Base-by-base conservation (phyloP, 2,797 vertebrate genomes). In the Hypotaenidia philippensis region DNA sequence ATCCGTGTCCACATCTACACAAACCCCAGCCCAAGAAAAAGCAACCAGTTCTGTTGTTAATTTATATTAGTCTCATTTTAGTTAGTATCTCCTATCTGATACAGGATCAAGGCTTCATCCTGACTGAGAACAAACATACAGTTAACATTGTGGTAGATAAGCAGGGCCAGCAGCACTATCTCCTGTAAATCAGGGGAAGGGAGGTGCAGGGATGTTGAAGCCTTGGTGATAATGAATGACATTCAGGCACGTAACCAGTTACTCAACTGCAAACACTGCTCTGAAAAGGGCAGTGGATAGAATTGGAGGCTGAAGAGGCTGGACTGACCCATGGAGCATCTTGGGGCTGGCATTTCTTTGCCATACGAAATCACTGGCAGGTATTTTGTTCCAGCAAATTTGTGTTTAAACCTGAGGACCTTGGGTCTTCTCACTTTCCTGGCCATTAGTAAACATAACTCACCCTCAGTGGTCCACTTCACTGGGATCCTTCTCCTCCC, bases 361-460 rank as follows among this genome's bases (percentile, higher is more conserved):
- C 49, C 22, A 5, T 1, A 5, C 22, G 53, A 38, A 31, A 26
- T 21, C 15, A 0, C 3, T 4, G 32, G 4, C 34, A 10, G 55
- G 10, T 2, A 10, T 71, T 57, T 26, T 53, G 21, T 34, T 65
- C 21, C 19, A 13, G 29, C 9, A 44, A 32, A 47, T 47, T 47
- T 47, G 45, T 11, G 11, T 47, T 47, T 47, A 47, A 22, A 44
- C 16, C 16, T 44, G 41, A 44, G 41, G 41, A 44, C 41, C 41
- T 44, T 44, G 41, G 16, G 41, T 44, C 41, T 19, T 44, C 41
- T 44, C 18, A 44, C 18, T 44, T 44, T 16, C 41, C 41, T 44
- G 41, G 41, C 6, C 18, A 17, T 44, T 47, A 22, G 6, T 2
- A 40, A 44, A 1, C 1, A 20, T 14, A 1, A 0, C 0, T 0